Conservation (phyloP, 2,888 invertebrate species). For the Apodemia hepburni region DNA sequence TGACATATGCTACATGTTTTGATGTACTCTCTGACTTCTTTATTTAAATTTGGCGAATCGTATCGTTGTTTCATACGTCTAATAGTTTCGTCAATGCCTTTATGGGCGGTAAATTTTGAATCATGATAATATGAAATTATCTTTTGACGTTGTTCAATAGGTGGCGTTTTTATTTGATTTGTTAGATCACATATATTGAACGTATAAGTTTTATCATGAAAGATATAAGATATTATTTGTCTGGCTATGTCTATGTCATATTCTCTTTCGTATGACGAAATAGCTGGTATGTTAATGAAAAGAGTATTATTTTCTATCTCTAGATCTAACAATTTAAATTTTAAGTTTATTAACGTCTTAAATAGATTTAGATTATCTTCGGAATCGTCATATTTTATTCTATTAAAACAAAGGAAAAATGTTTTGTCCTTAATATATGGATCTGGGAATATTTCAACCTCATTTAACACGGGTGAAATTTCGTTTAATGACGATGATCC, state of each 20-base stretch:
- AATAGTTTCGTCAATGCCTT: constrained; percentile 25
- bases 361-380: neutral
- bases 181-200: constrained; percentile 3
- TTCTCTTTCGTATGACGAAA: neutral
- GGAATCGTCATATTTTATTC: neutral
- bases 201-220: constrained; percentile 6
- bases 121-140: constrained; percentile 26
- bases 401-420: constrained; percentile 14
- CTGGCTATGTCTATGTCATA: constrained; percentile 6
- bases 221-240: neutral
- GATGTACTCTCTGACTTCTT: constrained; percentile 25
- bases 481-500: constrained; percentile 2
- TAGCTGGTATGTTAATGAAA: neutral
- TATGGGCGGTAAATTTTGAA: constrained; percentile 21
- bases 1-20: constrained; percentile 24
- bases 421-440: constrained; percentile 12
- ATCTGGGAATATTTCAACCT: neutral
- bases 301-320: neutral
- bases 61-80: constrained; percentile 24
- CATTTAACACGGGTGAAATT: neutral
- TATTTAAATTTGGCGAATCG: constrained; percentile 25
- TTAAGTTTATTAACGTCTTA: constrained; percentile 2
- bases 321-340: neutral
- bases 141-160: constrained; percentile 23
- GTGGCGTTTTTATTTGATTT: constrained; percentile 17